Evolutionary conservation across 2,113 vertebrate species (phyloP).

Genomic region (Hyperopisus bebe): DNA sequence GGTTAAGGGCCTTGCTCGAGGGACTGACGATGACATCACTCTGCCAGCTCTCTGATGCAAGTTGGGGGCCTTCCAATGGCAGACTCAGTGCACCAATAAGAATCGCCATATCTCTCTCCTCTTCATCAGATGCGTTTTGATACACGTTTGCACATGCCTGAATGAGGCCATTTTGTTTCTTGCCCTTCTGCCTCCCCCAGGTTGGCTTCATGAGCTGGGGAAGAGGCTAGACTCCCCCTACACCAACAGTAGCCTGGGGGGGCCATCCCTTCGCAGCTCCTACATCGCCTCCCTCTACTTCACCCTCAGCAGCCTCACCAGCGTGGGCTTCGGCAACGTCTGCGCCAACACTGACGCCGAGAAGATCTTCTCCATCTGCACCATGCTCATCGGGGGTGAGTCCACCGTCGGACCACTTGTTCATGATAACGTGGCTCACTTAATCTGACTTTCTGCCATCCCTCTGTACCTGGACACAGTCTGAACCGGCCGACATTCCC

Average conservation of each 20-base stretch:
- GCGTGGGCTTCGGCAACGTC: slow-evolving; percentile 93
- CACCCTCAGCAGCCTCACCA: slow-evolving; percentile 95
- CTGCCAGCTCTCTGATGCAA: background rate
- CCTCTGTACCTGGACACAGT: background rate
- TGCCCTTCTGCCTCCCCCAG: slow-evolving; percentile 43
- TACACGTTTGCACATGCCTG: no score
- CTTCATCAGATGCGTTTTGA: background rate
- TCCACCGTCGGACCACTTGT: slow-evolving; percentile 25
- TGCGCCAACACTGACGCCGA: slow-evolving; percentile 90
- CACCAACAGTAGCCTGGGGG: slow-evolving; percentile 77
- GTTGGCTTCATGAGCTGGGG: slow-evolving; percentile 90
- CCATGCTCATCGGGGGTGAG: slow-evolving; percentile 91
- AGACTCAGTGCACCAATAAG: background rate
- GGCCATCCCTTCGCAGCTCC: slow-evolving; percentile 79
- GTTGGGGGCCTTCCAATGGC: background rate
- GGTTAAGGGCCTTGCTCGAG: background rate
- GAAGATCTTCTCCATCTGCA: slow-evolving; percentile 97
- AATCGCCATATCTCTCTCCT: background rate
- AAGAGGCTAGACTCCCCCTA: slow-evolving; percentile 87
- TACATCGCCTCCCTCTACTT: slow-evolving; percentile 95
- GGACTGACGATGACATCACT: background rate
- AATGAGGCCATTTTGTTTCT: background rate
- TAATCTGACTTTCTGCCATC: background rate
- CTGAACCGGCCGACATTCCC: background rate
- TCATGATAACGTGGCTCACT: background rate